phyloP scores from a whole-genome alignment of 2,113 vertebrate genomes.

The Megaceryle torquata region DNA sequence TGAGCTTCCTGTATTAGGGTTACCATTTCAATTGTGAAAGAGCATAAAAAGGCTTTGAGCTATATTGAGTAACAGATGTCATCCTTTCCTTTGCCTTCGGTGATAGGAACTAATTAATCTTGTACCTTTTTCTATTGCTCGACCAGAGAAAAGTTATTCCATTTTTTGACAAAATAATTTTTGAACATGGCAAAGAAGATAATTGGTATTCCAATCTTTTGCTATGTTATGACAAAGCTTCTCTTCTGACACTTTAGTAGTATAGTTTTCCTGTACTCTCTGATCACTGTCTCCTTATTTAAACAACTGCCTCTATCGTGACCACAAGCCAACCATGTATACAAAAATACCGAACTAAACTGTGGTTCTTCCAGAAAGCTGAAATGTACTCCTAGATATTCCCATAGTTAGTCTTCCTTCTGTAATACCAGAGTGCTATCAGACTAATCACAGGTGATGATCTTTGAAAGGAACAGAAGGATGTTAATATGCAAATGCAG shows the following conservation, averaged over 20 bases:
- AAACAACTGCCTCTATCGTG: neutral
- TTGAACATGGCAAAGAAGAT: neutral
- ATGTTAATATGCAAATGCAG: neutral
- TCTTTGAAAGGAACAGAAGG: neutral
- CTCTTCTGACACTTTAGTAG: neutral
- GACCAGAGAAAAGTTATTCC: neutral
- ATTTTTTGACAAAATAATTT: neutral
- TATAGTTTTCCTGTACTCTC: neutral
- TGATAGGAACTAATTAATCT: neutral
- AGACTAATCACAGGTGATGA: neutral
- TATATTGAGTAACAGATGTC: neutral
- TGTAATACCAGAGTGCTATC: neutral
- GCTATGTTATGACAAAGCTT: neutral
- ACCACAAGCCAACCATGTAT: neutral
- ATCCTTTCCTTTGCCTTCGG: neutral
- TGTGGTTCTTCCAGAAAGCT: neutral
- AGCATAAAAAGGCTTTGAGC: neutral
- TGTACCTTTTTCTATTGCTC: neutral
- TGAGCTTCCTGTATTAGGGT: neutral
- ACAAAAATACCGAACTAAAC: neutral
- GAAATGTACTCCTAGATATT: neutral
- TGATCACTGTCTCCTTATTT: neutral
- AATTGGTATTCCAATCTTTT: neutral
- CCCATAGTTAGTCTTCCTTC: neutral
- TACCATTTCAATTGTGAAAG: neutral